Conservation (phyloP, 2,797 vertebrate species). For the Girardinus metallicus region DNA sequence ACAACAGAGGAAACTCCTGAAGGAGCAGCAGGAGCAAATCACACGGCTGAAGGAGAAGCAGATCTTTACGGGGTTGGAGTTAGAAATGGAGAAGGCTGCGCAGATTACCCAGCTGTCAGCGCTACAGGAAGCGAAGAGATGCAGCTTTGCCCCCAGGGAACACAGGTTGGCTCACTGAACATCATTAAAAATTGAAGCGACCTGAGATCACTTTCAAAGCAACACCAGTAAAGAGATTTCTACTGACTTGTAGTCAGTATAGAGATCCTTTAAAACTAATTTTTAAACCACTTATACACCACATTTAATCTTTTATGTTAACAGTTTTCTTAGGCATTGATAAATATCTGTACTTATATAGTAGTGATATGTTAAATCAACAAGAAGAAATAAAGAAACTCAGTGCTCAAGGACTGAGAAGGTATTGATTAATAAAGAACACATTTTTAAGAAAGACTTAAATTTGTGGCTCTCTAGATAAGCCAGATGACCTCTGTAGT, state of each 20-base stretch:
- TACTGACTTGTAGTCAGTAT: background rate
- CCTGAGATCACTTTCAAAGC: background rate
- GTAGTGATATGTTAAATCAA: too few species aligned
- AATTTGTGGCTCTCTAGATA: too few species aligned
- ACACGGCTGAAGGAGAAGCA: constrained; percentile 81
- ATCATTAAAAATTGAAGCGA: background rate
- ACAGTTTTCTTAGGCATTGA: background rate
- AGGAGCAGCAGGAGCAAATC: constrained; percentile 88
- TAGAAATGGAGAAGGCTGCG: constrained; percentile 64
- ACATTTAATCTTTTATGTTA: background rate
- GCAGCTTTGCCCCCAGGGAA: constrained; percentile 14
- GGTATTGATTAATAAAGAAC: too few species aligned
- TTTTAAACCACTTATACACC: background rate
- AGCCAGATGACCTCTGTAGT: too few species aligned
- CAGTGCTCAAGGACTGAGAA: too few species aligned
- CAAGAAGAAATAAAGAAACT: too few species aligned
- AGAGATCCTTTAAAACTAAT: background rate
- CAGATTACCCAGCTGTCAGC: constrained; percentile 29
- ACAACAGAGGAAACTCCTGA: constrained; percentile 86
- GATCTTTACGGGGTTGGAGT: constrained; percentile 69
- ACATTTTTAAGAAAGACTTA: too few species aligned
- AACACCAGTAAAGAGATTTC: constrained; percentile 3
- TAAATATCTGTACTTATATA: too few species aligned
- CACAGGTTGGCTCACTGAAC: constrained; percentile 49
- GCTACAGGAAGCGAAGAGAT: constrained; percentile 19